Evolutionary conservation across 2,797 vertebrate genomes (phyloP), one percentile per base, ranked within the genome.

Genomic region (Furcifer pardalis): DNA sequence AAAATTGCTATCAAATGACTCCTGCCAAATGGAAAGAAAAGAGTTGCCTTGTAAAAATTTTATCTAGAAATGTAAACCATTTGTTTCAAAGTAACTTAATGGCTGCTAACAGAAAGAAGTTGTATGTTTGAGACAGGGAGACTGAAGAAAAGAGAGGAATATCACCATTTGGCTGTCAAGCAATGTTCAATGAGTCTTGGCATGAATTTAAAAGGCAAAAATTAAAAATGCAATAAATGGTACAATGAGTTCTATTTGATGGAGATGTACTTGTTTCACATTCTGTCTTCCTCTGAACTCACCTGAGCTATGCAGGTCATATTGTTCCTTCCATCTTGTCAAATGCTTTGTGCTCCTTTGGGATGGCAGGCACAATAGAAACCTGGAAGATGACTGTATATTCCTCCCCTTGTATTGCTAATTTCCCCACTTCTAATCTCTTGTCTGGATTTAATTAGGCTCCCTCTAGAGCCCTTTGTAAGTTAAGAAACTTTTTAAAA

Each of bases 391-490:
- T 81, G 46, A 85, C 66, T 81, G 73, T 60, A 81, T 62, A 60
- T 75, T 69, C 37, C 52, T 85, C 69, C 49, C 78, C 84, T 81
- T 81, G 63, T 85, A 81, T 69, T 81, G 79, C 63, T 76, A 81
- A 68, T 69, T 85, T 52, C 32, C 30, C 40, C 52, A 76, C 63
- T 68, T 77, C 40, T 84, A 85, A 81, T 81, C 49, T 85, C 52
- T 76, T 76, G 49, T 72, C 44, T 81, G 37, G 60, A 81, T 75
- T 68, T 85, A 80, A 85, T 85, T 85, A 85, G 72, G 78, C 49
- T 56, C 78, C 79, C 84, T 85, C 71, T 44, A 75, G 71, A 80
- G 77, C 35, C 49, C 37, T 85, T 75, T 80, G 19, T 23, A 80
- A 81, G 69, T 66, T 66, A 80, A 63, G 68, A 77, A 79, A 79